Conservation (phyloP, 2,888 invertebrate genomes). For the Ophion slaviceki region DNA sequence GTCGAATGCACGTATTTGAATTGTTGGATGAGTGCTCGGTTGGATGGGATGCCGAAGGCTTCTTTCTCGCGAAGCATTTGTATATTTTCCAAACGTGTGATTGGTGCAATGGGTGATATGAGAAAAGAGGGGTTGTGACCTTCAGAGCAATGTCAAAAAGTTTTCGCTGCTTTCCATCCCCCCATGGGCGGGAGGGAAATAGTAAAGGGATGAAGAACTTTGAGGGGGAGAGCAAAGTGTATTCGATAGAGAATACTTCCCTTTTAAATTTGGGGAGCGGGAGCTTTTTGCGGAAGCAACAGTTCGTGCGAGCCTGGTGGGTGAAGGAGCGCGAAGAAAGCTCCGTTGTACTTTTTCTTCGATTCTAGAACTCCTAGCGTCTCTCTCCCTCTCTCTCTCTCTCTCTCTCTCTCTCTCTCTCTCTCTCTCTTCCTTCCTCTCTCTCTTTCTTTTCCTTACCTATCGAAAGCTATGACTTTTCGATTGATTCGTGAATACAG, state of each 20-base stretch:
- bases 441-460: background rate
- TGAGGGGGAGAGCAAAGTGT: constrained; percentile 18
- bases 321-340: constrained; percentile 23
- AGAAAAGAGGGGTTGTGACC: constrained; percentile 27
- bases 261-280: constrained; percentile 22
- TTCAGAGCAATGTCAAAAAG: constrained; percentile 15
- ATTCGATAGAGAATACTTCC: constrained; percentile 26
- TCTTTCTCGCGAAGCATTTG: too few relatives aligned
- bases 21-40: too few relatives aligned
- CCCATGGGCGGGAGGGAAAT: background rate
- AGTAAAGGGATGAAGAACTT: background rate
- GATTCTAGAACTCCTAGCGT: constrained; percentile 38
- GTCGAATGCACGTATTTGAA: background rate
- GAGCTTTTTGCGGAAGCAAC: constrained; percentile 60
- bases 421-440: too few relatives aligned
- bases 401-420: background rate
- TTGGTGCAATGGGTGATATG: constrained; percentile 8
- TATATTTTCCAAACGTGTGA: background rate
- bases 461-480: constrained; percentile 62
- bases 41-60: too few relatives aligned
- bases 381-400: background rate
- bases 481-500: constrained; percentile 68
- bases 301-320: constrained; percentile 36
- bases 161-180: constrained; percentile 1
- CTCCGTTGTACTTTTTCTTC: constrained; percentile 44